A percentile compares a stretch with the other conserved stretches of the same genome.
These are phyloP conservation scores for Pilophorus perplexus DNA, from an alignment of 2,888 invertebrate genomes.

Conservation along the genomic window DNA sequence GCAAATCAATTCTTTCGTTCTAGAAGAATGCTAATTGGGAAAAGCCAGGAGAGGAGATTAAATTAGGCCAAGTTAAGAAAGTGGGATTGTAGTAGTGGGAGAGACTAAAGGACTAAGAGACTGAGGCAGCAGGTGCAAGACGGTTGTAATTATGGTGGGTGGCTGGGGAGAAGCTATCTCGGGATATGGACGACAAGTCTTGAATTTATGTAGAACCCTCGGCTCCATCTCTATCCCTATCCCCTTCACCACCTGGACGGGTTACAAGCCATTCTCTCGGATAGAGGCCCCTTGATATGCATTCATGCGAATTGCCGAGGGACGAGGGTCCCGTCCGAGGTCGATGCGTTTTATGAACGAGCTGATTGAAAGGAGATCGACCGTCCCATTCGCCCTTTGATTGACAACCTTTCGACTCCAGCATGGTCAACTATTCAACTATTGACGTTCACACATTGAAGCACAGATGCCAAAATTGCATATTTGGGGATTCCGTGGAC, in stretches of 20 bases:
- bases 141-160: constrained; percentile 25
- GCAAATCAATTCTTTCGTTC: constrained; percentile 9
- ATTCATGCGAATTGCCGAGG: constrained; percentile 1
- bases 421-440: too few species aligned
- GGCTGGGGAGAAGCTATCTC: constrained; percentile 20
- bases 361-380: too few species aligned
- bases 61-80: neutral
- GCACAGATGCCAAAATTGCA: too few species aligned
- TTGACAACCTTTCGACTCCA: too few species aligned
- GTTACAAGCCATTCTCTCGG: too few species aligned
- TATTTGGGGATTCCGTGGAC: too few species aligned
- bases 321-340: too few species aligned
- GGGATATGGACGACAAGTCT: constrained; percentile 26
- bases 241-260: too few species aligned
- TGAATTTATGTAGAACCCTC: constrained; percentile 15
- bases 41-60: neutral
- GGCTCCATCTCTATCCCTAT: too few species aligned
- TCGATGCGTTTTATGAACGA: too few species aligned
- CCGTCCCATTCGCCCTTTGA: too few species aligned
- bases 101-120: neutral
- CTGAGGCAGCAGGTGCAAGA: constrained; percentile 25
- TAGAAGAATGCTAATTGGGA: constrained; percentile 1
- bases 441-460: too few species aligned
- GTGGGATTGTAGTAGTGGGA: neutral
- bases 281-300: constrained; percentile 4